A percentile compares a stretch with the other conserved stretches of the same genome.
Evolutionary conservation across 2,888 invertebrate species (phyloP).

Genomic region (Seira ritae): DNA sequence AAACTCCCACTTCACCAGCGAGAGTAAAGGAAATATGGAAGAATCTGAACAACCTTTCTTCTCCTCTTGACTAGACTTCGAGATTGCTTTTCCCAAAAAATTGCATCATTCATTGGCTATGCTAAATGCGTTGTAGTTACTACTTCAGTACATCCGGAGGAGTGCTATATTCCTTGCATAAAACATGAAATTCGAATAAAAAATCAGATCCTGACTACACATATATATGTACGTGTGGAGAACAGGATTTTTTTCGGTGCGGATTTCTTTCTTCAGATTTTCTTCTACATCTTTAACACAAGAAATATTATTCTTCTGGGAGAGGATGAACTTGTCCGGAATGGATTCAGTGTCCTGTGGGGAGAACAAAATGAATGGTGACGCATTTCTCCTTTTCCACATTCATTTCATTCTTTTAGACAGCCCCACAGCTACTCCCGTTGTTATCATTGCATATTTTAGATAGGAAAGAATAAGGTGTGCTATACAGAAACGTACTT

Average conservation of each 20-base stretch:
- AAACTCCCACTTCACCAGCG: too few relatives aligned
- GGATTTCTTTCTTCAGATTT: not conserved
- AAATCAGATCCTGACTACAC: not conserved
- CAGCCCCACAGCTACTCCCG: not conserved
- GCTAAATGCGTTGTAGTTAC: not conserved
- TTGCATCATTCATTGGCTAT: not conserved
- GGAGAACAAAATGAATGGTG: not conserved
- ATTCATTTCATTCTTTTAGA: too few relatives aligned
- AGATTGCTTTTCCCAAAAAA: not conserved
- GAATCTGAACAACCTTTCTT: too few relatives aligned
- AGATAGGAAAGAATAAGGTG: not conserved
- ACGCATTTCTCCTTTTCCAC: not conserved
- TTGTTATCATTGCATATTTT: not conserved
- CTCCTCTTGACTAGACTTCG: too few relatives aligned
- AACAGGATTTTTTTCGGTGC: too few relatives aligned
- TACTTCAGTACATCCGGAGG: not conserved
- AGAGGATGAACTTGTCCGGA: constrained; percentile 2
- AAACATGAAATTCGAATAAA: not conserved
- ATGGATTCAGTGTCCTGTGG: constrained; percentile 7
- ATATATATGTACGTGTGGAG: not conserved
- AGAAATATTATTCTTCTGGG: constrained; percentile 3
- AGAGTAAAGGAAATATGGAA: too few relatives aligned
- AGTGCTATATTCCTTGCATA: not conserved
- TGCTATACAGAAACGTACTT: not conserved
- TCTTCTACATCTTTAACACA: not conserved